These are phyloP conservation scores for Lithodes maja DNA, from an alignment of 2,888 invertebrate species.

Conservation along the genomic window DNA sequence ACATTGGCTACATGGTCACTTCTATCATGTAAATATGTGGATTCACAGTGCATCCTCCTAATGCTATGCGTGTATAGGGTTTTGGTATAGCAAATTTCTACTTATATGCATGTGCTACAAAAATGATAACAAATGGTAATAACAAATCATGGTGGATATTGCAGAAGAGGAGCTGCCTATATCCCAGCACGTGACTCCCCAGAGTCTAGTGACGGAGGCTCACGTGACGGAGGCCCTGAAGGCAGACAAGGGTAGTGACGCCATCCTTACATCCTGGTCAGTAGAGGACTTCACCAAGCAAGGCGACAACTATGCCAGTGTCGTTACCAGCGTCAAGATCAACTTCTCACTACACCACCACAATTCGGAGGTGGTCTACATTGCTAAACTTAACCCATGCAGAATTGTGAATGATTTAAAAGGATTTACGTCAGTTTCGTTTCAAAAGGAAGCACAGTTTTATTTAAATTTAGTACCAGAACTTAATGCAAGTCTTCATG, in stretches of 20 bases:
- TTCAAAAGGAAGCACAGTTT: constrained; percentile 43
- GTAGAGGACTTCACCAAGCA: constrained; percentile 41
- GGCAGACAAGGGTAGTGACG: constrained; percentile 48
- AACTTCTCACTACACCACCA: background rate
- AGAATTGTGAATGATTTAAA: background rate
- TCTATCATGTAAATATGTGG: no score
- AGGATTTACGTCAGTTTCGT: background rate
- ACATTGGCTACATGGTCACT: no score
- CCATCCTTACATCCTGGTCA: constrained; percentile 20
- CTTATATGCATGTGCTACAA: no score
- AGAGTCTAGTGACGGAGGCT: constrained; percentile 38
- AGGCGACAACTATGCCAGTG: constrained; percentile 50
- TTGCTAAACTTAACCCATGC: constrained; percentile 51
- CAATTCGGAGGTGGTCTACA: constrained; percentile 21
- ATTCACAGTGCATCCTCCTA: no score
- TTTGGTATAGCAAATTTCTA: no score
- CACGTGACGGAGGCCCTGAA: constrained; percentile 10
- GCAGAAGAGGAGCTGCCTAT: no score
- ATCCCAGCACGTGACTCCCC: background rate
- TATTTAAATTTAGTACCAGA: constrained; percentile 28
- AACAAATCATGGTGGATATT: no score
- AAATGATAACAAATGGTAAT: no score
- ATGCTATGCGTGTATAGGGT: no score
- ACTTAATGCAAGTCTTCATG: background rate
- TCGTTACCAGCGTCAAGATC: background rate